Conservation (phyloP, 2,797 vertebrate genomes). For the Catostomus latipinnis region DNA sequence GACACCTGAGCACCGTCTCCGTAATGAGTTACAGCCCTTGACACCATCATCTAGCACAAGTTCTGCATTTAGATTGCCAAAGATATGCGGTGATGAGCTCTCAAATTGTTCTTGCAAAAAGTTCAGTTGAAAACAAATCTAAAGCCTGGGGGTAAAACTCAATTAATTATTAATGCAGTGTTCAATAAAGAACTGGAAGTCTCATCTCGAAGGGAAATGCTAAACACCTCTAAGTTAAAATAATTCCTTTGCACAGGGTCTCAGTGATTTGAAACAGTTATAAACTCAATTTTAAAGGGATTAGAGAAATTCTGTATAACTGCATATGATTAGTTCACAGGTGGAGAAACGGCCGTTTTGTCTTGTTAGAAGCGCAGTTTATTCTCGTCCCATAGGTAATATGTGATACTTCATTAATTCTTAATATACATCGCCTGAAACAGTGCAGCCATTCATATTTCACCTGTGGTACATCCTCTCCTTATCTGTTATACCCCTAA, state of each 20-base stretch:
- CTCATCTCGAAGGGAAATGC: conserved; percentile 34
- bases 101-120: conserved; percentile 51
- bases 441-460: conserved; percentile 50
- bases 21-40: conserved; percentile 60
- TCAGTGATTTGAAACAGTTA: conserved; percentile 21
- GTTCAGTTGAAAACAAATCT: conserved; percentile 44
- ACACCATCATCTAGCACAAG: conserved; percentile 51
- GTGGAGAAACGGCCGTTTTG: conserved; percentile 26
- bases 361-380: conserved; percentile 34
- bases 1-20: conserved; percentile 64
- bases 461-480: conserved; percentile 51
- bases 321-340: conserved; percentile 18
- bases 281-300: conserved; percentile 40
- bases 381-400: conserved; percentile 51
- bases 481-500: conserved; percentile 50
- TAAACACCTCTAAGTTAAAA: conserved; percentile 40
- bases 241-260: conserved; percentile 21
- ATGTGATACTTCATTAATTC: conserved; percentile 48
- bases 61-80: conserved; percentile 50
- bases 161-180: conserved; percentile 49
- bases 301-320: background rate
- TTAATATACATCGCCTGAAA: conserved; percentile 56
- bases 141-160: conserved; percentile 39
- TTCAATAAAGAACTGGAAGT: conserved; percentile 48
- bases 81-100: conserved; percentile 28